These are phyloP conservation scores for Pica pica DNA, from an alignment of 2,113 vertebrate species.

Conservation along the genomic window DNA sequence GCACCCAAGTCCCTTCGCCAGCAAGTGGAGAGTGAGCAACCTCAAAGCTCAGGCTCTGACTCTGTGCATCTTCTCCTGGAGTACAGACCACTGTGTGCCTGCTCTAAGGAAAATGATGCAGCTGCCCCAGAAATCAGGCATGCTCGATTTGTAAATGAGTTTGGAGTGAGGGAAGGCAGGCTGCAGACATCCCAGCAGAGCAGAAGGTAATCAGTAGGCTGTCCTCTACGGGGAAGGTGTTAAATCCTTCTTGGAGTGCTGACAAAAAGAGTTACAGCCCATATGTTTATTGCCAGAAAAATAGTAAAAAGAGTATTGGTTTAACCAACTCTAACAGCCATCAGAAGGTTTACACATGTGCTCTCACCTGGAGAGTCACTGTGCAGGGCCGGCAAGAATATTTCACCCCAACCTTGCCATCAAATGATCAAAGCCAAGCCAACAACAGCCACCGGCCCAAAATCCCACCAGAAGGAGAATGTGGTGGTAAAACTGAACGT, in stretches of 20 bases:
- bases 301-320: not conserved
- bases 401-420: not conserved
- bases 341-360: not conserved
- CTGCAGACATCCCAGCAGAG: constrained; percentile 38
- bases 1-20: not conserved
- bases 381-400: not conserved
- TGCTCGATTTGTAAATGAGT: not conserved
- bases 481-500: not conserved
- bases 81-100: rapidly evolving
- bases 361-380: not conserved
- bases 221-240: constrained; percentile 11
- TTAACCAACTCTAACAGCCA: constrained; percentile 4
- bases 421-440: not conserved
- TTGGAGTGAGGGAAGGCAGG: not conserved
- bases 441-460: not conserved
- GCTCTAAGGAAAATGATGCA: not conserved
- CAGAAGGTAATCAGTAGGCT: constrained; percentile 36
- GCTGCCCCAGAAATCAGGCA: not conserved
- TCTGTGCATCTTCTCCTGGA: not conserved
- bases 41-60: not conserved
- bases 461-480: not conserved
- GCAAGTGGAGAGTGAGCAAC: not conserved
- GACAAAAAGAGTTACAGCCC: constrained; percentile 42
- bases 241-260: constrained; percentile 61
- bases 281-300: constrained; percentile 48